Evolutionary conservation across 2,113 vertebrate species (phyloP).

Genomic region (Anas platyrhynchos): DNA sequence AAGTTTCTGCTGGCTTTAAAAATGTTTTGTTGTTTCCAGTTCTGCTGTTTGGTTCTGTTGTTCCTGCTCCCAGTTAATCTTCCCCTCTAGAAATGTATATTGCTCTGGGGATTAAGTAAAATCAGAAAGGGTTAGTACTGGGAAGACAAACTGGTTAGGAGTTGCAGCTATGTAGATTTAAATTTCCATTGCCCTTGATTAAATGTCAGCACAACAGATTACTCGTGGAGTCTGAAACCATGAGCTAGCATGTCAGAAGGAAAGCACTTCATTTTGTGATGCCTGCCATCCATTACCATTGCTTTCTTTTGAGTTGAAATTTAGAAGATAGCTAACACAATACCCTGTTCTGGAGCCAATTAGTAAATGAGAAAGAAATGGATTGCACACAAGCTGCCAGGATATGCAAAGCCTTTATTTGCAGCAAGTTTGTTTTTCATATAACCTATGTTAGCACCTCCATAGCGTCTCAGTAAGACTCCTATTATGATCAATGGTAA

Average conservation of each 20-base stretch:
- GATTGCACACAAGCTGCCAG: not conserved
- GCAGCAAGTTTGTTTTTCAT: not conserved
- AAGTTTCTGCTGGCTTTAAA: not conserved
- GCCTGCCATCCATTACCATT: not conserved
- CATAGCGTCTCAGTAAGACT: not conserved
- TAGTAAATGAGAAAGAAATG: not conserved
- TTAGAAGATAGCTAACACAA: not conserved
- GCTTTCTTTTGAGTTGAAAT: not conserved
- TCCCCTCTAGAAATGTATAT: not conserved
- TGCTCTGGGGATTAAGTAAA: not conserved
- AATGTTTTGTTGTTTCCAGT: not conserved
- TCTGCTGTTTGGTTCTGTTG: not conserved
- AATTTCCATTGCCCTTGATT: not conserved
- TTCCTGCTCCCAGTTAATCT: not conserved
- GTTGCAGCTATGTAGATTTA: not conserved
- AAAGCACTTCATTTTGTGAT: not conserved
- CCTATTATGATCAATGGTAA: not conserved
- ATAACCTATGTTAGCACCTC: not conserved
- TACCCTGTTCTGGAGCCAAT: not conserved
- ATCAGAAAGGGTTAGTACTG: not conserved
- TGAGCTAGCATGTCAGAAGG: not conserved
- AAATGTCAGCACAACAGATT: conserved; percentile 1
- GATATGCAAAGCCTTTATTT: not conserved
- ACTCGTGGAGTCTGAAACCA: not conserved
- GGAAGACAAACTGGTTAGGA: not conserved